A percentile compares a stretch with the other conserved stretches of the same genome.
These are phyloP conservation scores for Hylaea fasciaria DNA, from an alignment of 2,888 invertebrate genomes.

Conservation along the genomic window DNA sequence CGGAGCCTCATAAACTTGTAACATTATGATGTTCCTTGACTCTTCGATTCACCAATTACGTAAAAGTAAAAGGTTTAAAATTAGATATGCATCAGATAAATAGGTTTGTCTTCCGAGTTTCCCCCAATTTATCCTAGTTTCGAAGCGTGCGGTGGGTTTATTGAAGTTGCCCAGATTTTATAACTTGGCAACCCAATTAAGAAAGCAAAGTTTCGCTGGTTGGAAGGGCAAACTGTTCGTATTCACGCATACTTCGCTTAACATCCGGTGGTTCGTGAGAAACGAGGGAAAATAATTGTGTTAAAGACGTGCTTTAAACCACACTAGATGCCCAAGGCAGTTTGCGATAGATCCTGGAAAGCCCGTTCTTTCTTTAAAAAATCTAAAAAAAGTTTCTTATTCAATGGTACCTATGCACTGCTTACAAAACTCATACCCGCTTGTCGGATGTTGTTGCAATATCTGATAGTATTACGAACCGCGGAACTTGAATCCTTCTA, in stretches of 20 bases:
- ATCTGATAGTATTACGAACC: no score
- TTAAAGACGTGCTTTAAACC: conserved; percentile 3
- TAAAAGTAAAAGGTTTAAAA: conserved; percentile 26
- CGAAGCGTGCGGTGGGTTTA: conserved; percentile 34
- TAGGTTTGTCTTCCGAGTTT: conserved; percentile 32
- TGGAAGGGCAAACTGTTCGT: conserved; percentile 33
- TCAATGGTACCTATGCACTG: neutral
- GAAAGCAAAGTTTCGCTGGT: conserved; percentile 34
- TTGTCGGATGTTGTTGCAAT: no score
- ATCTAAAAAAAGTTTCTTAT: neutral
- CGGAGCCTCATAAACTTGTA: neutral
- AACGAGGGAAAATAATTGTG: conserved; percentile 24
- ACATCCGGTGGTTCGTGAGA: conserved; percentile 30
- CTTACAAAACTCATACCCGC: no score
- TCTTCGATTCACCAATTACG: conserved; percentile 21
- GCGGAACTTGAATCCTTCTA: no score
- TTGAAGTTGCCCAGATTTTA: conserved; percentile 38
- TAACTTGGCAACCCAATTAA: conserved; percentile 45
- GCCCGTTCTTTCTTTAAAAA: neutral
- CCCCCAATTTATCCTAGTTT: conserved; percentile 35
- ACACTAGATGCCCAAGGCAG: neutral
- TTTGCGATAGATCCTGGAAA: conserved; percentile 2
- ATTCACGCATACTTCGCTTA: conserved; percentile 35
- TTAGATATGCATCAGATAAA: conserved; percentile 35
- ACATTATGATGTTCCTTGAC: conserved; percentile 1